Evolutionary conservation across 2,113 vertebrate genomes (phyloP).

Genomic region (Serinus canaria): DNA sequence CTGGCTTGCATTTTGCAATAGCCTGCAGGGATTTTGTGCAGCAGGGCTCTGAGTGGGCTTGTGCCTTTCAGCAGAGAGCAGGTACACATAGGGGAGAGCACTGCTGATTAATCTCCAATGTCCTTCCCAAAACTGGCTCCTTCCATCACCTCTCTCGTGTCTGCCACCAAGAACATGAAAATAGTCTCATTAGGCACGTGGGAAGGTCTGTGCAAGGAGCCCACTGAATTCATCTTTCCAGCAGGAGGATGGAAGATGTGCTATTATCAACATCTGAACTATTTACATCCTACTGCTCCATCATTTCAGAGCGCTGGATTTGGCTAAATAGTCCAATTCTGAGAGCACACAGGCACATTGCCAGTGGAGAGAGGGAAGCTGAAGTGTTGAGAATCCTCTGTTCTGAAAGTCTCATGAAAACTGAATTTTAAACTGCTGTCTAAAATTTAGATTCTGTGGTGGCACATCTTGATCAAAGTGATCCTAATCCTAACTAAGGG

Average conservation of each 20-base stretch:
- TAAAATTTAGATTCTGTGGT: neutral
- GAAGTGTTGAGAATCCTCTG: neutral
- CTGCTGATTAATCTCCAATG: slow-evolving; percentile 19
- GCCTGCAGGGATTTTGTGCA: neutral
- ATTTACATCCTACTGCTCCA: neutral
- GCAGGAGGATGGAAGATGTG: neutral
- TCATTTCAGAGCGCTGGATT: neutral
- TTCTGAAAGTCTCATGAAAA: neutral
- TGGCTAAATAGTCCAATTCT: neutral
- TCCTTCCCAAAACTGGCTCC: slow-evolving; percentile 15
- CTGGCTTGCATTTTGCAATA: neutral
- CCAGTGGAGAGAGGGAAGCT: neutral
- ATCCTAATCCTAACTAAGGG: neutral
- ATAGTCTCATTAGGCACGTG: neutral
- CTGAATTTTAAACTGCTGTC: neutral
- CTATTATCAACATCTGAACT: neutral
- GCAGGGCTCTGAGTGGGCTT: neutral
- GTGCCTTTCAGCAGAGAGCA: neutral
- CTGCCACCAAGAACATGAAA: slow-evolving; percentile 1
- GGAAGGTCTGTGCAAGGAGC: neutral
- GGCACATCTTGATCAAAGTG: neutral
- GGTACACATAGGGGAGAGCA: neutral
- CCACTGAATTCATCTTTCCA: neutral
- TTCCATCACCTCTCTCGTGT: slow-evolving; percentile 5
- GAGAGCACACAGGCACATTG: neutral